Conservation (phyloP, 1,140 invertebrate genomes). For the Zaprionus davidi region DNA sequence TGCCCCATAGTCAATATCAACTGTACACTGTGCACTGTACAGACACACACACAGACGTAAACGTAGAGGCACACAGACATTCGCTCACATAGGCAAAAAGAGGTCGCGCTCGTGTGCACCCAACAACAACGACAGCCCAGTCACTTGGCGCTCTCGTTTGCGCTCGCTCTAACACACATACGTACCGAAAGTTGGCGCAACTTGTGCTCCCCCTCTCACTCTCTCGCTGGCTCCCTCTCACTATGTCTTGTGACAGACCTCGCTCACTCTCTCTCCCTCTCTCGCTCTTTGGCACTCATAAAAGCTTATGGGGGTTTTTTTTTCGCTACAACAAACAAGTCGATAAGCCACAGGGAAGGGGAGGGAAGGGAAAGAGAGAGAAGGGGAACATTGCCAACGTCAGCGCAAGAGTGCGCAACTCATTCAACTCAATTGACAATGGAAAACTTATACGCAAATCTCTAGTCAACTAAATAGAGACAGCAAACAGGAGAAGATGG, state of each 20-base stretch:
- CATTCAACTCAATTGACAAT: slow-evolving; percentile 81
- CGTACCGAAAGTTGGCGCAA: slow-evolving; percentile 68
- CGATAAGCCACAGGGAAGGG: slow-evolving; percentile 47
- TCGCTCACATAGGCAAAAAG: slow-evolving; percentile 53
- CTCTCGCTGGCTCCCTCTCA: slow-evolving; percentile 5
- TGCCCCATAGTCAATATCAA: slow-evolving; percentile 54
- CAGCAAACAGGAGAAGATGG: slow-evolving; percentile 47
- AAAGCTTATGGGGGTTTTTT: slow-evolving; percentile 39
- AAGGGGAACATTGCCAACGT: slow-evolving; percentile 27
- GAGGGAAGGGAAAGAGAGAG: not conserved
- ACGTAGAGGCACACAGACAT: slow-evolving; percentile 6
- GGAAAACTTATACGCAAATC: slow-evolving; percentile 74
- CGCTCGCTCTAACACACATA: slow-evolving; percentile 79
- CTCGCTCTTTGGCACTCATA: slow-evolving; percentile 50
- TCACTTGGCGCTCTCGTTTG: slow-evolving; percentile 73
- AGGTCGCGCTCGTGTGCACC: slow-evolving; percentile 80
- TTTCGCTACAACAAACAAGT: slow-evolving; percentile 45
- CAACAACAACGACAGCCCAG: slow-evolving; percentile 54
- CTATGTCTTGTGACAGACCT: not conserved
- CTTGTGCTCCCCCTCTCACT: slow-evolving; percentile 41
- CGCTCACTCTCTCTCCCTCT: slow-evolving; percentile 48
- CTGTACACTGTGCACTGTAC: slow-evolving; percentile 59
- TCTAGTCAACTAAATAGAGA: slow-evolving; percentile 56
- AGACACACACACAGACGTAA: slow-evolving; percentile 9
- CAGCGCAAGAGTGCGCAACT: slow-evolving; percentile 60